Conservation (phyloP, 2,113 vertebrate species). For the Silurus glanis region DNA sequence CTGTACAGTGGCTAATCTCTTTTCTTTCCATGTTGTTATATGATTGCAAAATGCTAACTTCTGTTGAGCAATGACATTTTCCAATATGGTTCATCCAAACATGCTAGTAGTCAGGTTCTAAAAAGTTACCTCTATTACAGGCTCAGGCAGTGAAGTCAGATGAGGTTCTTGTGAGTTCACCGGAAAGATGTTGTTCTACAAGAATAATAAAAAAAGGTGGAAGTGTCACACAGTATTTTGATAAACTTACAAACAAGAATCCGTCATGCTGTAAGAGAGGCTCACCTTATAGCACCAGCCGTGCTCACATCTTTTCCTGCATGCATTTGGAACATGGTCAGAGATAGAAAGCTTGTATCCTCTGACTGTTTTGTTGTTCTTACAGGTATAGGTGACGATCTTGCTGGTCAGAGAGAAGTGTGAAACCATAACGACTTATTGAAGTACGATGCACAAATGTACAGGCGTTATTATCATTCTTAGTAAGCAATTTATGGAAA, state of each 20-base stretch:
- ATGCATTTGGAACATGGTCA: not conserved
- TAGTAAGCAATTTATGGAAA: not conserved
- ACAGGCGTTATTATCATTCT: not conserved
- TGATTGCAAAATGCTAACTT: not conserved
- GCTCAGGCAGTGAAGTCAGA: not conserved
- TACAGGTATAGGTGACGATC: not conserved
- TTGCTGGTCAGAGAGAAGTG: not conserved
- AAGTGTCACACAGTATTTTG: not conserved
- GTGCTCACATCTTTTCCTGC: not conserved
- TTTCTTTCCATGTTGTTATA: not conserved
- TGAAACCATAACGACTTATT: not conserved
- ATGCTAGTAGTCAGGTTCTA: not conserved
- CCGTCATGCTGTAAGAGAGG: not conserved
- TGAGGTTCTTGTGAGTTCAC: not conserved
- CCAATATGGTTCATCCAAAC: not conserved
- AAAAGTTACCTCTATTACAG: not conserved
- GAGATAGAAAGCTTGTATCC: not conserved
- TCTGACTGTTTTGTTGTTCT: not conserved
- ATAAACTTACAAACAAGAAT: not conserved
- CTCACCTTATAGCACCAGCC: constrained; percentile 22
- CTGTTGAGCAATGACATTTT: not conserved
- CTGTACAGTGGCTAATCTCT: not conserved
- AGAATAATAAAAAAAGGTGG: not conserved
- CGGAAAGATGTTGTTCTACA: not conserved
- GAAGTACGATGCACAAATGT: not conserved